Percentiles rank a stretch among this genome's conserved stretches.
phyloP scores from a whole-genome alignment of 2,888 invertebrate species.

The Aporophyla lueneburgensis region DNA sequence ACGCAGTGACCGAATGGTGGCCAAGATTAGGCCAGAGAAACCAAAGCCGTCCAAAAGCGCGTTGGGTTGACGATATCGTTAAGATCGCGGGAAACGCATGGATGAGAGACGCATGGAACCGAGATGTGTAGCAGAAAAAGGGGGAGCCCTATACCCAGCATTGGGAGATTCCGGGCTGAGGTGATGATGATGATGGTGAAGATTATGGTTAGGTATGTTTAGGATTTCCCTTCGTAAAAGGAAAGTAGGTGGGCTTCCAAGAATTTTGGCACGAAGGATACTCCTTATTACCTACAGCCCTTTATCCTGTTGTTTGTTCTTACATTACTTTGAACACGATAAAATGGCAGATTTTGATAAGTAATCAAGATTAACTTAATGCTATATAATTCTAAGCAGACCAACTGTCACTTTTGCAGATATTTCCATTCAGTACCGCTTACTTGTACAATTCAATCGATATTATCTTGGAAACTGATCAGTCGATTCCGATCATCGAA shows the following conservation, averaged over 20 bases:
- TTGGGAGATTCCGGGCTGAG: too few relatives aligned
- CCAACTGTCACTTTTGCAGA: slow-evolving; percentile 14
- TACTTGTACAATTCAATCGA: slow-evolving; percentile 39
- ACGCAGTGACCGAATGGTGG: too few relatives aligned
- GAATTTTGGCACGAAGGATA: slow-evolving; percentile 7
- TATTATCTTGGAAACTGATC: slow-evolving; percentile 45
- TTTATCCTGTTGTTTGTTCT: slow-evolving; percentile 29
- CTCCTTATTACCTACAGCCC: slow-evolving; percentile 5
- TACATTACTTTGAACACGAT: slow-evolving; percentile 21
- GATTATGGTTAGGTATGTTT: slow-evolving; percentile 11
- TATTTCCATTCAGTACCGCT: slow-evolving; percentile 18
- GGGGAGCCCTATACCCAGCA: too few relatives aligned
- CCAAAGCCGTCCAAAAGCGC: too few relatives aligned
- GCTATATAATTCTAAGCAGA: slow-evolving; percentile 19
- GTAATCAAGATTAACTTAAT: slow-evolving; percentile 16
- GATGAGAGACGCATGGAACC: too few relatives aligned
- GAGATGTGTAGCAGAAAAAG: too few relatives aligned
- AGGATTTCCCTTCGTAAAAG: slow-evolving; percentile 18
- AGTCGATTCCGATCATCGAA: slow-evolving; percentile 59
- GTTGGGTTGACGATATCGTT: too few relatives aligned
- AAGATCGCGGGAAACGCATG: too few relatives aligned
- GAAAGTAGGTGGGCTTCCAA: slow-evolving; percentile 11
- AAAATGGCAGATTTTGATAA: slow-evolving; percentile 32
- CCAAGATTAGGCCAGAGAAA: too few relatives aligned
- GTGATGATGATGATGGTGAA: too few relatives aligned